Evolutionary conservation across 1,140 invertebrate species (phyloP).

Genomic region (Procambarus clarkii): DNA sequence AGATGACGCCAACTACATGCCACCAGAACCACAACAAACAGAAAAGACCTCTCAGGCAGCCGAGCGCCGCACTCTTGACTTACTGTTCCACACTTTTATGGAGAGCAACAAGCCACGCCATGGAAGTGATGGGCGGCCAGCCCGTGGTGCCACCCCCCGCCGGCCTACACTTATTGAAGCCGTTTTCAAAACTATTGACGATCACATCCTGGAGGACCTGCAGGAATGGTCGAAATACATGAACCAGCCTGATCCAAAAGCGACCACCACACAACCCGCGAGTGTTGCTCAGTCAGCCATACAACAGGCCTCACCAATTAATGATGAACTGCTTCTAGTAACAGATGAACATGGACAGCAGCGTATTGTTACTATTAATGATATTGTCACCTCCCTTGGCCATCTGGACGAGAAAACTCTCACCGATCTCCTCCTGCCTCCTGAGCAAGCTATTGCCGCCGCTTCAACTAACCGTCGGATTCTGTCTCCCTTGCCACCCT

Average conservation of each 20-base stretch:
- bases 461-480: neutral
- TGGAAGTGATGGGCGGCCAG: neutral
- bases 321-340: constrained; percentile 13
- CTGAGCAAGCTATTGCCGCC: neutral
- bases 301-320: neutral
- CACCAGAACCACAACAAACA: neutral
- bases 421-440: constrained; percentile 25
- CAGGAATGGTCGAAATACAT: constrained; percentile 21
- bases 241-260: neutral
- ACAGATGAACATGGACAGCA: constrained; percentile 39
- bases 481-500: neutral
- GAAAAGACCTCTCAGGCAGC: neutral
- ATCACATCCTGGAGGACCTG: constrained; percentile 43
- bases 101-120: neutral
- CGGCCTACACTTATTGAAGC: constrained; percentile 43
- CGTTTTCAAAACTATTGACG: constrained; percentile 39
- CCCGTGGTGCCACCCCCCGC: neutral
- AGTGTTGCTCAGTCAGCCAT: neutral
- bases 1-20: constrained; percentile 6
- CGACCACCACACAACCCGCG: neutral
- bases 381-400: constrained; percentile 41
- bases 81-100: constrained; percentile 8
- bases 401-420: constrained; percentile 49
- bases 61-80: constrained; percentile 38
- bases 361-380: constrained; percentile 42